A percentile compares a stretch with the other conserved stretches of the same genome.
phyloP scores from a whole-genome alignment of 2,797 vertebrate genomes.

The Paratrypauchen microcephalus region DNA sequence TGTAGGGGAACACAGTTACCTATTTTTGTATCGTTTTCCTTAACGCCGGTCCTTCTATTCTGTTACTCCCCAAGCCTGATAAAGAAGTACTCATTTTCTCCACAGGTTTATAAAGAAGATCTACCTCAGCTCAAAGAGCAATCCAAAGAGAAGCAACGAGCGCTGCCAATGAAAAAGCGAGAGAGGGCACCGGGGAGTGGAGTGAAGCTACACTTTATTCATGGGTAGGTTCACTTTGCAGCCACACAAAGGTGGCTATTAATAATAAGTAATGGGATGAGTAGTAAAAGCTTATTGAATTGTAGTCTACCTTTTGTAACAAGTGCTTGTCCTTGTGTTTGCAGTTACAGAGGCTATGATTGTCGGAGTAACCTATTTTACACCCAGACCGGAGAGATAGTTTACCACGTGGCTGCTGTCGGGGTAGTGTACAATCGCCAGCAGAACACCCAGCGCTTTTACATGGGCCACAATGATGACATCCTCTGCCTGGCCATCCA shows the following conservation, averaged over 20 bases:
- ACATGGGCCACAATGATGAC: constrained; percentile 95
- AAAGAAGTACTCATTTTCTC: constrained; percentile 2
- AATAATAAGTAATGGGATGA: background rate
- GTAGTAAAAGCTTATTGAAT: constrained; percentile 1
- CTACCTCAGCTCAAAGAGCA: constrained; percentile 99
- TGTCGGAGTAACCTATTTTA: constrained; percentile 88
- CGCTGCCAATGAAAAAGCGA: constrained; percentile 88
- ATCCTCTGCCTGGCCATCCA: constrained; percentile 96
- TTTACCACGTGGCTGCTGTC: constrained; percentile 96
- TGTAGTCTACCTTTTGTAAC: background rate
- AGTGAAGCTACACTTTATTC: constrained; percentile 93
- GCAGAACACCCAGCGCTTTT: constrained; percentile 96
- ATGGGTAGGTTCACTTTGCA: constrained; percentile 81
- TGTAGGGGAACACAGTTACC: no score
- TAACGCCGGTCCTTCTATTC: no score
- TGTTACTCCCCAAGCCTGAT: no score
- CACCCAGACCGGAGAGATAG: constrained; percentile 96
- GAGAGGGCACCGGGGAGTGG: constrained; percentile 88
- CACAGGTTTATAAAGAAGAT: constrained; percentile 99
- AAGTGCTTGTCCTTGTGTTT: constrained; percentile 16
- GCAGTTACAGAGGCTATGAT: constrained; percentile 74
- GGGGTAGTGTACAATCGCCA: constrained; percentile 96
- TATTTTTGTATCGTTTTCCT: no score
- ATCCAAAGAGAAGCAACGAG: constrained; percentile 92
- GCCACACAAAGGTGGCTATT: background rate